A percentile compares a stretch with the other conserved stretches of the same genome.
Conservation (phyloP, 2,888 invertebrate species). For the Aelia acuminata region DNA sequence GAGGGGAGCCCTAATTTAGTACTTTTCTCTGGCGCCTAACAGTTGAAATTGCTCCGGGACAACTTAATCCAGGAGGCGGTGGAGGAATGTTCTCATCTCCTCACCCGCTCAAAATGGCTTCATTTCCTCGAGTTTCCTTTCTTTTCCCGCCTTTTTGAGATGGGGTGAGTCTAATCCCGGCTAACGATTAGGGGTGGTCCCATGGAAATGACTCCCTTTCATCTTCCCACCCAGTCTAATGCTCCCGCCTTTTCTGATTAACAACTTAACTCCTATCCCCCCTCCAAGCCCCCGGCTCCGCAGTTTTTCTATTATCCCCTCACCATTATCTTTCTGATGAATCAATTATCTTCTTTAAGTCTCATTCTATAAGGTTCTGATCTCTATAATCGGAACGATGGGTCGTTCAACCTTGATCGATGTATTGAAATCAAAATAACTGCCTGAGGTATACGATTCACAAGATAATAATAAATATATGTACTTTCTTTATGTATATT, state of each 20-base stretch:
- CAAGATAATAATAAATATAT: no score
- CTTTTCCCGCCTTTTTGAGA: conserved; percentile 55
- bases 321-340: neutral
- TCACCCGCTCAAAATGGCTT: conserved; percentile 59
- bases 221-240: conserved; percentile 17
- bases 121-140: conserved; percentile 57
- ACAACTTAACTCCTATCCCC: conserved; percentile 45
- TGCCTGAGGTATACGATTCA: no score
- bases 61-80: conserved; percentile 58
- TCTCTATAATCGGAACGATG: neutral
- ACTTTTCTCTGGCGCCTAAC: conserved; percentile 59
- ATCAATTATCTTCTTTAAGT: conserved; percentile 18
- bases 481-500: no score
- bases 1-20: conserved; percentile 58
- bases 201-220: conserved; percentile 55
- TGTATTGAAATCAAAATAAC: no score
- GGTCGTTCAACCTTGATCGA: neutral
- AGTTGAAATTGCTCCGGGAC: conserved; percentile 60
- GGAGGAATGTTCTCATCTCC: conserved; percentile 60
- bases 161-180: conserved; percentile 25
- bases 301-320: conserved; percentile 19
- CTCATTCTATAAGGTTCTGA: neutral
- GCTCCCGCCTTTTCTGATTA: conserved; percentile 33
- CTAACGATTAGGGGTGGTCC: conserved; percentile 50
- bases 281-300: neutral